Base-by-base conservation (phyloP, 2,797 vertebrate genomes). In the Acrossocheilus wenchowensis region DNA sequence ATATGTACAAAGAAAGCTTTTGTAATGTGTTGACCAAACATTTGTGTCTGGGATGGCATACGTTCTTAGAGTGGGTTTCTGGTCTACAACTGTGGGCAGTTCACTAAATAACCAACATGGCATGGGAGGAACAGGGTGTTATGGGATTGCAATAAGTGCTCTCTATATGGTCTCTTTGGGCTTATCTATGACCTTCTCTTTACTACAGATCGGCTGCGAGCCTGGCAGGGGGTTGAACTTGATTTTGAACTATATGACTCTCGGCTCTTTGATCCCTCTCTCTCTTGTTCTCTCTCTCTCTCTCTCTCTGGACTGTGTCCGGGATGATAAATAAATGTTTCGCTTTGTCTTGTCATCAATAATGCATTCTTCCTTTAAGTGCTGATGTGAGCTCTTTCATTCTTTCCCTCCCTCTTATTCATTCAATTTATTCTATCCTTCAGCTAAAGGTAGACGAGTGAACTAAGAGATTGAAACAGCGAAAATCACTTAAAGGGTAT, bases 241-340 rank as follows among this genome's bases (percentile, higher is more conserved):
- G 43, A 62, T 64, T 72, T 64, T 60, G 52, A 81, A 78, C 74
- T 48, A 41, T 73, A n/a, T 82, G 48, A 69, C 72, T 52, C 30
- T 80, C 21, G 21, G 43, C 39, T 83, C 66, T 82, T 34, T 86
- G 26, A 73, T 79, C 21, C 34, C 48, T 39, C 60, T 77, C 71
- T 39, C 64, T 68, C 52, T 75, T 36, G 71, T 1, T 30, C 30
- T 1, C 30, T 30, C 85, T 23, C 41, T 45, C 39, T 43, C 80
- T 78, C 82, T 86, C 82, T 69, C 71, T 90, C 82, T 87, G 86
- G 89, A 92, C 93, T 91, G 82, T 90, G 87, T 90, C 94, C 89
- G 90, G 83, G 64, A 94, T 77, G 88, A 93, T 96, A 96, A 96
- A 97, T 97, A 97, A 96, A 96, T 97, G 97, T 96, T 97, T 97